Percentiles rank a stretch among this genome's conserved stretches.
These are phyloP conservation scores for Leptestheria dahalacensis DNA, from an alignment of 1,140 invertebrate species.

Conservation along the genomic window DNA sequence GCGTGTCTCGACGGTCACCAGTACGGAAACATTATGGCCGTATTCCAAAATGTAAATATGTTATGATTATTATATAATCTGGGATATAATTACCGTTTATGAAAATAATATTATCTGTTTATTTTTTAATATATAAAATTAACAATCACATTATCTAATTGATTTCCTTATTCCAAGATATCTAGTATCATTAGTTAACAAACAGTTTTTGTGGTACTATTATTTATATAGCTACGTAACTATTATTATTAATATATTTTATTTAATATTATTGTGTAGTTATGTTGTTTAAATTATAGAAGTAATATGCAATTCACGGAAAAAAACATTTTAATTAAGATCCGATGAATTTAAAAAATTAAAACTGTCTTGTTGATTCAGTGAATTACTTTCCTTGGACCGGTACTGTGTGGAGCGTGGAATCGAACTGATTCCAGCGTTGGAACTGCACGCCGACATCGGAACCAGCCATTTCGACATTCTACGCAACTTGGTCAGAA, in stretches of 20 bases:
- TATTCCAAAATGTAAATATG: slow-evolving; percentile 35
- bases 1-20: slow-evolving; percentile 28
- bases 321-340: too few species aligned
- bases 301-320: too few species aligned
- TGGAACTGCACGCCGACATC: slow-evolving; percentile 41
- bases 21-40: slow-evolving; percentile 35
- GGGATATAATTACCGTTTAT: not conserved
- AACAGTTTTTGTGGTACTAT: too few species aligned
- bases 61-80: too few species aligned
- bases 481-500: slow-evolving; percentile 37
- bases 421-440: slow-evolving; percentile 39
- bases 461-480: slow-evolving; percentile 9
- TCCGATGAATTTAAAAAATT: slow-evolving; percentile 17
- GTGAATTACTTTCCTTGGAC: slow-evolving; percentile 45
- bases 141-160: too few species aligned
- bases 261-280: slow-evolving; percentile 1
- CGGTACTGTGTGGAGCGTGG: slow-evolving; percentile 39
- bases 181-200: too few species aligned
- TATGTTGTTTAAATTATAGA: slow-evolving; percentile 9
- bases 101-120: too few species aligned
- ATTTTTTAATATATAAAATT: too few species aligned
- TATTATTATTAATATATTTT: not conserved
- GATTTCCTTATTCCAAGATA: too few species aligned
- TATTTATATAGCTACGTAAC: not conserved
- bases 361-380: slow-evolving; percentile 21